Evolutionary conservation across 2,113 vertebrate species (phyloP).

Genomic region (Xenopus tropicalis): DNA sequence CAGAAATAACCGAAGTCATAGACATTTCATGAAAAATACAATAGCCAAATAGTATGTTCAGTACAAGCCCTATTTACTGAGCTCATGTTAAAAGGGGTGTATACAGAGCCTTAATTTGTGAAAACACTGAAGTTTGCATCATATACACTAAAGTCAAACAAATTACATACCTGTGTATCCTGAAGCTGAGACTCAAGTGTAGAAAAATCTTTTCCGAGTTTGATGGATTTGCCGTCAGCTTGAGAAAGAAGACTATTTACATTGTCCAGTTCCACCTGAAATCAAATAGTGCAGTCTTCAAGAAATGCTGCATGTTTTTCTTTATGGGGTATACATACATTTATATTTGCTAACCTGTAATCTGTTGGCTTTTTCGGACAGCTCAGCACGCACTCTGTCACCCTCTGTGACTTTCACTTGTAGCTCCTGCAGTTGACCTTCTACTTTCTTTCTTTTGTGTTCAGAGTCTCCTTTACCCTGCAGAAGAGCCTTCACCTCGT

Average conservation of each 20-base stretch:
- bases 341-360: conserved; percentile 72
- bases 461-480: conserved; percentile 89
- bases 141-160: no score
- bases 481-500: conserved; percentile 84
- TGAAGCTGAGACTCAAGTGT: conserved; percentile 91
- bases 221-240: conserved; percentile 89
- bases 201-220: conserved; percentile 88
- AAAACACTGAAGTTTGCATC: no score
- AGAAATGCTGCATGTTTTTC: not conserved
- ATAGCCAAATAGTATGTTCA: no score
- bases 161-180: conserved; percentile 79
- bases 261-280: conserved; percentile 84
- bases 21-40: no score
- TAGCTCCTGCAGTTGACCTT: conserved; percentile 84
- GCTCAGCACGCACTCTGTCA: conserved; percentile 76
- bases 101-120: no score
- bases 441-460: conserved; percentile 90
- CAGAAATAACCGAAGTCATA: no score
- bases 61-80: no score
- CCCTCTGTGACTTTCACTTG: conserved; percentile 85
- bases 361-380: conserved; percentile 78
- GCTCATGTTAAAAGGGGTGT: no score
- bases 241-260: conserved; percentile 77
- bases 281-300: not conserved
- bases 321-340: not conserved